Evolutionary conservation across 2,113 vertebrate genomes (phyloP).

Genomic region (Colossoma macropomum): DNA sequence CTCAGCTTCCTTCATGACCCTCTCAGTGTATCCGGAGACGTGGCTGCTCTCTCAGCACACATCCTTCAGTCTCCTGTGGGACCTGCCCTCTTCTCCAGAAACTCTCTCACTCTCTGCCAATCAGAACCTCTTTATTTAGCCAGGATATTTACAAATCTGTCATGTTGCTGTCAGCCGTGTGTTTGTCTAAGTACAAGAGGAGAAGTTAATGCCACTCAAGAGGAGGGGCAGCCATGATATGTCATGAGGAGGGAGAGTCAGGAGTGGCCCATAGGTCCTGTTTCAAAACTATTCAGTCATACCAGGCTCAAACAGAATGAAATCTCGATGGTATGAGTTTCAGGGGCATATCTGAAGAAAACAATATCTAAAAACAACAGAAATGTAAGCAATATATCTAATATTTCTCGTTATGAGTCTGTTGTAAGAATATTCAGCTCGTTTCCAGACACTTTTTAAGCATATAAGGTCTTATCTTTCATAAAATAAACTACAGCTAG

Average conservation of each 20-base stretch:
- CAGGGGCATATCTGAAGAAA: no score
- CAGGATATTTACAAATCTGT: slow-evolving; percentile 49
- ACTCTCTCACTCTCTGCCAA: slow-evolving; percentile 40
- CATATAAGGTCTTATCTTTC: neutral
- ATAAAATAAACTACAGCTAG: neutral
- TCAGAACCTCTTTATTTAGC: slow-evolving; percentile 59
- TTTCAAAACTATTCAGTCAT: no score
- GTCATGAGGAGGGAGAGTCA: slow-evolving; percentile 38
- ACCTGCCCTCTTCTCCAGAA: slow-evolving; percentile 35
- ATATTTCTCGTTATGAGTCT: no score
- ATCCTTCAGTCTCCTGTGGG: slow-evolving; percentile 39
- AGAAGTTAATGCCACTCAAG: slow-evolving; percentile 13
- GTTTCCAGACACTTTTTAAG: no score
- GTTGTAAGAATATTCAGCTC: no score
- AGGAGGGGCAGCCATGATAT: slow-evolving; percentile 21
- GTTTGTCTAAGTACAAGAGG: slow-evolving; percentile 48
- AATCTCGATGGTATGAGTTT: no score
- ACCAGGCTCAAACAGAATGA: no score
- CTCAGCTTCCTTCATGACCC: neutral
- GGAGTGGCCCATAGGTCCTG: neutral
- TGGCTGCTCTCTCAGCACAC: slow-evolving; percentile 53
- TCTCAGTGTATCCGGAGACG: neutral
- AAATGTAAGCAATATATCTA: no score
- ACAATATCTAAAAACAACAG: no score
- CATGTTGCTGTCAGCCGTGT: slow-evolving; percentile 31